Conservation (phyloP, 1,140 invertebrate species). For the Drosophila takahashii region DNA sequence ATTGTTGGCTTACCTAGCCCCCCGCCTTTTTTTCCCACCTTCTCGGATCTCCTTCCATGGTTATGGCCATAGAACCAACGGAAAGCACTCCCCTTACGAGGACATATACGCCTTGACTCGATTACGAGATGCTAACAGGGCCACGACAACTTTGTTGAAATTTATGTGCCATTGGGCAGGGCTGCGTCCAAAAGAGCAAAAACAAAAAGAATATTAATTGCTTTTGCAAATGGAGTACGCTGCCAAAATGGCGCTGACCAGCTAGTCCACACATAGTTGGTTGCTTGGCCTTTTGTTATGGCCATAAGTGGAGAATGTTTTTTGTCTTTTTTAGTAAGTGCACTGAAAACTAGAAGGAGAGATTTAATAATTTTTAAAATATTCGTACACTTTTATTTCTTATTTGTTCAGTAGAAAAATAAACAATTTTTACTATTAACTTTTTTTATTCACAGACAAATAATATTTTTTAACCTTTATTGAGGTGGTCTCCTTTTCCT, state of each 20-base stretch:
- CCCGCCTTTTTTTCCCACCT: background rate
- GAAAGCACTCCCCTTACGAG: background rate
- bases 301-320: conserved; percentile 33
- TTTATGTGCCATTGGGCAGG: conserved; percentile 74
- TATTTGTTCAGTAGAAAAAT: too few relatives aligned
- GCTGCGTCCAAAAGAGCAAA: conserved; percentile 30
- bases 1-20: conserved; percentile 53
- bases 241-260: conserved; percentile 65
- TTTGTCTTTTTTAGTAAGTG: conserved; percentile 13
- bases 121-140: conserved; percentile 54
- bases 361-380: background rate
- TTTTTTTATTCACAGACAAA: too few relatives aligned
- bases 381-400: background rate
- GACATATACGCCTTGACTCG: conserved; percentile 38
- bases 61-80: background rate
- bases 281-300: conserved; percentile 71
- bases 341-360: conserved; percentile 19
- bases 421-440: too few relatives aligned
- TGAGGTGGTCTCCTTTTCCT: too few relatives aligned
- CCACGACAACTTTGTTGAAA: conserved; percentile 64
- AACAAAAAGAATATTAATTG: conserved; percentile 71
- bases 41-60: conserved; percentile 5
- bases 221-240: conserved; percentile 77
- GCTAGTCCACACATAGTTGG: conserved; percentile 39
- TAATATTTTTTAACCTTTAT: too few relatives aligned